Evolutionary conservation across 2,113 vertebrate species (phyloP).

Genomic region (Apodemus sylvaticus): DNA sequence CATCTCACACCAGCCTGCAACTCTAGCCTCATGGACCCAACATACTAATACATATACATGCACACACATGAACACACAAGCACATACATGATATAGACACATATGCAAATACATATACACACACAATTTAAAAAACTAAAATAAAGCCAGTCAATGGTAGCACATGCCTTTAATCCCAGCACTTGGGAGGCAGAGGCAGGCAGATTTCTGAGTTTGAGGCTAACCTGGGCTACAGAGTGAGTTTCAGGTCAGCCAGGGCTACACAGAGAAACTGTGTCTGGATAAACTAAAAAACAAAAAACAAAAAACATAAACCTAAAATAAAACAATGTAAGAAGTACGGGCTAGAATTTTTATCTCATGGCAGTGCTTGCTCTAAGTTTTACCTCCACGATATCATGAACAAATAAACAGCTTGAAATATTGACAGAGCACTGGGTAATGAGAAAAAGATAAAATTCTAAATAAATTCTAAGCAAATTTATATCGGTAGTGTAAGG

Average conservation of each 20-base stretch:
- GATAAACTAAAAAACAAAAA: too few relatives aligned
- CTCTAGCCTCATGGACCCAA: not conserved
- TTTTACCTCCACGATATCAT: not conserved
- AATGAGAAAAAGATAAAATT: not conserved
- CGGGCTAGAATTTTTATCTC: not conserved
- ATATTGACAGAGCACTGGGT: not conserved
- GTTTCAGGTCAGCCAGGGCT: too few relatives aligned
- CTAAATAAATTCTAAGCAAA: not conserved
- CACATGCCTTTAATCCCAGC: too few relatives aligned
- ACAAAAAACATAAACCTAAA: too few relatives aligned
- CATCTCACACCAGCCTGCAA: not conserved
- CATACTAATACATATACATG: too few relatives aligned
- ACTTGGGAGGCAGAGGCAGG: too few relatives aligned
- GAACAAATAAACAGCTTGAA: not conserved
- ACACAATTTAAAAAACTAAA: not conserved
- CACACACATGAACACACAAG: too few relatives aligned
- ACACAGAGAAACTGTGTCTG: too few relatives aligned
- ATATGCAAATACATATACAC: not conserved
- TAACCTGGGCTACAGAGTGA: too few relatives aligned
- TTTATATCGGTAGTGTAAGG: not conserved
- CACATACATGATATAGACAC: not conserved
- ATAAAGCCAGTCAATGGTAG: too few relatives aligned
- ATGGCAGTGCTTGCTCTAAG: not conserved
- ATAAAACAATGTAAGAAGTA: not conserved
- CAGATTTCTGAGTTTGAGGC: too few relatives aligned